phyloP scores from a whole-genome alignment of 2,113 vertebrate genomes.

The Eurystomus gularis region DNA sequence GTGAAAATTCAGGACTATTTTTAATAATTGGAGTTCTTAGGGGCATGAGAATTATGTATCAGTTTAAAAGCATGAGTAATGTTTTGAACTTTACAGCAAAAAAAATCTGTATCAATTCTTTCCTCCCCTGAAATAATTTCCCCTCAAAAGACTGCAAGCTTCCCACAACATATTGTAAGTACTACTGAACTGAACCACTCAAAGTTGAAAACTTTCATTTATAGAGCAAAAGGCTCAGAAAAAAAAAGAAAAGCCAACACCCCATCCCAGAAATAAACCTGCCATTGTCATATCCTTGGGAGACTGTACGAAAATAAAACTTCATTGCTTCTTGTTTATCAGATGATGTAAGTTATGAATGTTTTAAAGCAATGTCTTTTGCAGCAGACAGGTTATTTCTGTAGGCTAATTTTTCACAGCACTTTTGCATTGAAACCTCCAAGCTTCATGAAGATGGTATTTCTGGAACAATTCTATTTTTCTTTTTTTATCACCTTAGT shows the following conservation, averaged over 20 bases:
- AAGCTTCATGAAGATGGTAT: constrained; percentile 37
- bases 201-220: background rate
- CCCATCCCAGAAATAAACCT: background rate
- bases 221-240: background rate
- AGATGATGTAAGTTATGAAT: background rate
- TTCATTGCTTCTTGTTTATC: background rate
- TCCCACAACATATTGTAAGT: background rate
- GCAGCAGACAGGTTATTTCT: constrained; percentile 29
- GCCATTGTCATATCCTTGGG: background rate
- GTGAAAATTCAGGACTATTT: constrained; percentile 19
- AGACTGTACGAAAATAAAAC: background rate
- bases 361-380: constrained; percentile 36
- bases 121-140: background rate
- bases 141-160: background rate
- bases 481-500: constrained; percentile 70
- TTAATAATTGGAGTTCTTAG: constrained; percentile 57
- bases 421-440: background rate
- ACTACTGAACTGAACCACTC: background rate
- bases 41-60: constrained; percentile 35
- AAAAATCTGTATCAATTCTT: background rate
- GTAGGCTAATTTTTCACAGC: constrained; percentile 51
- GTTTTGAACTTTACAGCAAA: constrained; percentile 12
- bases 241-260: background rate
- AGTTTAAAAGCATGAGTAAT: constrained; percentile 27
- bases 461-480: constrained; percentile 64